Percentiles rank a stretch among this genome's conserved stretches.
These are phyloP conservation scores for Gulo gulo DNA, from an alignment of 2,113 vertebrate species.

Conservation along the genomic window DNA sequence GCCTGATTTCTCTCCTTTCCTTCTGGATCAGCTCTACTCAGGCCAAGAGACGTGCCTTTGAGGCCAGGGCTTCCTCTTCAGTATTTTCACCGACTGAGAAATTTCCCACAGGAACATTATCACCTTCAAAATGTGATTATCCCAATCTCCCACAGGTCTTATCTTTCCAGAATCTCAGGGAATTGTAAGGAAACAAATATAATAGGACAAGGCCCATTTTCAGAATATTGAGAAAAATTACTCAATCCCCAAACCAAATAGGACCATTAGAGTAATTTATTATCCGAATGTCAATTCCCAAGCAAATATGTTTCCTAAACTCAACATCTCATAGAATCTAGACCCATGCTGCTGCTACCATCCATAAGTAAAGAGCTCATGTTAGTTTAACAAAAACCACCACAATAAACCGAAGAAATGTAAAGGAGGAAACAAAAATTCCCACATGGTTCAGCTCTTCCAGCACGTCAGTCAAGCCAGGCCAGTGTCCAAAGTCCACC, in stretches of 20 bases:
- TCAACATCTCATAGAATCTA: neutral
- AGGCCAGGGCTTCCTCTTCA: neutral
- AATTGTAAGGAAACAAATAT: conserved; percentile 17
- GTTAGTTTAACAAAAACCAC: neutral
- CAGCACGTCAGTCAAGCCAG: neutral
- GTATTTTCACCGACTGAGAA: neutral
- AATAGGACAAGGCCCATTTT: neutral
- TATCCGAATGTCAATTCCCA: neutral
- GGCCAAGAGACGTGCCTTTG: neutral
- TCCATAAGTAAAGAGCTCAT: neutral
- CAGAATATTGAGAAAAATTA: conserved; percentile 11
- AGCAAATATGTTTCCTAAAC: neutral
- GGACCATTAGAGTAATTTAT: neutral
- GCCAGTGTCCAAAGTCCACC: neutral
- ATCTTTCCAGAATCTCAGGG: conserved; percentile 6
- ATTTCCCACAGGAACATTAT: neutral
- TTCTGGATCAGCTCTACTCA: neutral
- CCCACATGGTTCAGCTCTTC: neutral
- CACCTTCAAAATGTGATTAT: conserved; percentile 16
- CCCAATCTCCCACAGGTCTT: neutral
- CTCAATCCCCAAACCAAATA: neutral
- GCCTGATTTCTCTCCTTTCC: neutral
- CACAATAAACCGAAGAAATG: neutral
- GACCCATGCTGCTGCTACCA: neutral
- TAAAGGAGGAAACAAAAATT: neutral